Conservation (phyloP, 1,140 invertebrate genomes). For the Apis cerana region DNA sequence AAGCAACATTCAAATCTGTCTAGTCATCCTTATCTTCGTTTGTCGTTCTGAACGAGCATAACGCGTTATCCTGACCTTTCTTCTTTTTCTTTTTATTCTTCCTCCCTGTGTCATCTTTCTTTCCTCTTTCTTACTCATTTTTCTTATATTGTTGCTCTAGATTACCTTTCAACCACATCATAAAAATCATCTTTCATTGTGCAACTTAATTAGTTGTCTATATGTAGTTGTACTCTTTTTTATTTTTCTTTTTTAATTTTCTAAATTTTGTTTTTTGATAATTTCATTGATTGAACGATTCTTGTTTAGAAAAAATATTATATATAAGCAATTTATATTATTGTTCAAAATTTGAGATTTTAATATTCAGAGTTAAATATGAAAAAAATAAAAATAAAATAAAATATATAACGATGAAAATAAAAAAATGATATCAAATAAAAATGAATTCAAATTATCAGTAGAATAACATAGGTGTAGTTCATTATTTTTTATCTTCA, state of each 20-base stretch:
- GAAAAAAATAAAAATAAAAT: no score
- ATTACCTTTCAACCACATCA: slow-evolving; percentile 8
- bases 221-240: neutral
- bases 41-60: slow-evolving; percentile 55
- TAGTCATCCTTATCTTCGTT: slow-evolving; percentile 71
- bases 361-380: no score
- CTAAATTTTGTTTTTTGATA: no score
- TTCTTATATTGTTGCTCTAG: slow-evolving; percentile 26
- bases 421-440: no score
- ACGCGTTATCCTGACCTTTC: slow-evolving; percentile 56
- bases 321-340: no score
- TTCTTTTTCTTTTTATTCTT: slow-evolving; percentile 34
- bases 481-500: no score
- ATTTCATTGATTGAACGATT: no score
- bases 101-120: slow-evolving; percentile 46
- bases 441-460: no score
- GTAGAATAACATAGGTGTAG: no score
- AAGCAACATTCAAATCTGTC: slow-evolving; percentile 72
- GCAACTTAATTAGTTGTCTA: neutral
- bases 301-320: no score
- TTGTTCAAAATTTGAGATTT: no score
- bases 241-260: neutral
- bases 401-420: no score
- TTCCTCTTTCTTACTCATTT: slow-evolving; percentile 17
- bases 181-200: neutral